Evolutionary conservation across 2,888 invertebrate genomes (phyloP).

Genomic region (Acleris sparsana): DNA sequence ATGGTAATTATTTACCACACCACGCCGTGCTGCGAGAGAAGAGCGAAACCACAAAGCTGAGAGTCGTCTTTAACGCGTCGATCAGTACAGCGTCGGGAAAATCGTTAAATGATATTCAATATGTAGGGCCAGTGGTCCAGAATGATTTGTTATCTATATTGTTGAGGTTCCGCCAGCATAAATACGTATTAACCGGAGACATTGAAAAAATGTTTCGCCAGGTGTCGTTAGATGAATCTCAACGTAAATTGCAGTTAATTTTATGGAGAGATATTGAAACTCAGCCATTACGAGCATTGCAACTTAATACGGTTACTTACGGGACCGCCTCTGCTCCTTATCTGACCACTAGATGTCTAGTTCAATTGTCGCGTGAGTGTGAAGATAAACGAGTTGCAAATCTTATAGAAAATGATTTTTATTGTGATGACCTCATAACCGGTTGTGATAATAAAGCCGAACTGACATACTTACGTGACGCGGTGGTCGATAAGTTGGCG

Average conservation of each 20-base stretch:
- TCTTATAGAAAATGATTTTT: constrained; percentile 6
- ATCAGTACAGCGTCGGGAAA: constrained; percentile 3
- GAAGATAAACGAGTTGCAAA: not conserved
- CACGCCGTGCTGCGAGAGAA: constrained; percentile 14
- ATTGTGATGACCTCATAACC: constrained; percentile 13
- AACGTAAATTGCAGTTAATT: constrained; percentile 10
- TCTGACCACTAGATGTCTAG: constrained; percentile 2
- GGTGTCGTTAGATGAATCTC: constrained; percentile 3
- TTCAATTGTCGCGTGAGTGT: constrained; percentile 1
- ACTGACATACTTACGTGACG: not conserved
- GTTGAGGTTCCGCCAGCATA: constrained; percentile 13
- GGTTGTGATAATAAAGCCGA: constrained; percentile 1
- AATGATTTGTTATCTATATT: constrained; percentile 8
- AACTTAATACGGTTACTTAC: constrained; percentile 4
- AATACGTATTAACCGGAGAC: constrained; percentile 5
- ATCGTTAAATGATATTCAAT: constrained; percentile 15
- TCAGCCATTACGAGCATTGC: constrained; percentile 4
- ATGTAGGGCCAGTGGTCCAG: constrained; percentile 8
- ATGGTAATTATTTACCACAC: constrained; percentile 12
- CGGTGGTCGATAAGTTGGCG: constrained; percentile 3
- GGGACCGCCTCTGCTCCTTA: constrained; percentile 6
- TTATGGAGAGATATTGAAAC: constrained; percentile 10
- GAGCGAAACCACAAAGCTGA: constrained; percentile 9
- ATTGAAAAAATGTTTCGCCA: constrained; percentile 13
- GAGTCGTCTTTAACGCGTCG: constrained; percentile 6